Base-by-base conservation (phyloP, 1,140 invertebrate genomes). In the Arion vulgaris region DNA sequence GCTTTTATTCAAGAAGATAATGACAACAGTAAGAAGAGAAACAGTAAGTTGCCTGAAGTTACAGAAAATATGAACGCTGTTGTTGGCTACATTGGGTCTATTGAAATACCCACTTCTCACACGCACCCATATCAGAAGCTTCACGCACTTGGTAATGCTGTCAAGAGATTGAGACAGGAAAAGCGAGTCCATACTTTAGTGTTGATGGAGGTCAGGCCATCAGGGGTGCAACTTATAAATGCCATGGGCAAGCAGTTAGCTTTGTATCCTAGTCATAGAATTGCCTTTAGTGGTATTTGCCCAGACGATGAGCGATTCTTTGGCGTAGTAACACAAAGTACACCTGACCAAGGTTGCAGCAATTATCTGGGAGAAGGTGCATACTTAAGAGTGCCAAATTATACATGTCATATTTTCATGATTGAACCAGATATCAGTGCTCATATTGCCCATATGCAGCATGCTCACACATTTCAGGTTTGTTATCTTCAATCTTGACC, bases 371-470 rank as follows among this genome's bases (percentile, higher is more conserved):
- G 80, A 39, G 85, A 89, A 51, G 79, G 89, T 19, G 88, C 87
- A n/a, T 75, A 81, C 0, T 83, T 74, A 57, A 74, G 34, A 28
- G 36, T 75, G 1, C 94, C 95, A 0, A 97, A 96, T 23, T 96
- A 96, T 89, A 98, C 97, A 57, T 98, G 97, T 90, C 97, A 99
- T 92, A 96, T 98, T 0, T 99, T 99, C 91, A 97, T 96, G 84
- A 96, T 98, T 26, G 96, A 98, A 89, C 95, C 96, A 0, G 95
- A 96, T 89, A 92, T 97, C 62, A 94, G 95, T 0, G 88, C 92
- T 66, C 90, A 98, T 71, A 74, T 45, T 81, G 49, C 51, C 0
- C 80, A 81, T 45, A 9, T 74, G 26, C 71, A 73, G 26, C 71
- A 81, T 19, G 80, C 80, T 38, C 69, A 81, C 36, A 38, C 57